These are phyloP conservation scores for Neotoma lepida DNA, from an alignment of 2,113 vertebrate species.

Conservation along the genomic window DNA sequence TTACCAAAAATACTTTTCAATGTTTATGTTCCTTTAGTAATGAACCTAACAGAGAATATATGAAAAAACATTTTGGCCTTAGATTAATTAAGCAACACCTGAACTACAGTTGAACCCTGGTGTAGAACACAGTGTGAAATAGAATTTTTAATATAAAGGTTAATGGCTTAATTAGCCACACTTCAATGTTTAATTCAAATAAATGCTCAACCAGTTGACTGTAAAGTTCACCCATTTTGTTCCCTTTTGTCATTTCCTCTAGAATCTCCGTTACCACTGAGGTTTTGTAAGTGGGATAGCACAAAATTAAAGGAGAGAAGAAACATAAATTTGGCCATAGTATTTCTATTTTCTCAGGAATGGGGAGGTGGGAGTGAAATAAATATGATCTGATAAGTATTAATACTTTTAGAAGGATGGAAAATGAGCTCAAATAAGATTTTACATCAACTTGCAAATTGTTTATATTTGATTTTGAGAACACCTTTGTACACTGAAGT, in stretches of 20 bases:
- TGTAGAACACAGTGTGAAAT: constrained; percentile 82
- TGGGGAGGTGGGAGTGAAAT: background rate
- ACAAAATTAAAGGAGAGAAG: background rate
- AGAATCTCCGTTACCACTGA: background rate
- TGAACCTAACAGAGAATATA: constrained; percentile 71
- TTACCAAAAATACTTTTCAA: background rate
- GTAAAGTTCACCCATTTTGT: constrained; percentile 67
- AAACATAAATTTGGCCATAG: background rate
- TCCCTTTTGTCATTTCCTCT: constrained; percentile 65
- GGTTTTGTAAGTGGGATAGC: background rate
- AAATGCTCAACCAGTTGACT: constrained; percentile 75
- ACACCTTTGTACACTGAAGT: background rate
- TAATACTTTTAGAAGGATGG: background rate
- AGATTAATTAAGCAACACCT: constrained; percentile 82
- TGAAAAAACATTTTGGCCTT: constrained; percentile 70
- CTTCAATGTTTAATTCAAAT: constrained; percentile 85
- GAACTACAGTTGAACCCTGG: constrained; percentile 75
- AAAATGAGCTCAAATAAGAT: background rate
- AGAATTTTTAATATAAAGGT: constrained; percentile 84
- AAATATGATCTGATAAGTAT: background rate
- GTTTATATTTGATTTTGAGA: background rate
- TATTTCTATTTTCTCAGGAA: background rate
- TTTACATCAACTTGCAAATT: background rate
- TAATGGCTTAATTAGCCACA: constrained; percentile 85
- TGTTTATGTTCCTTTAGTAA: constrained; percentile 18